These are phyloP conservation scores for Zhengitettix transpicula DNA, from an alignment of 2,888 invertebrate genomes.

Conservation along the genomic window DNA sequence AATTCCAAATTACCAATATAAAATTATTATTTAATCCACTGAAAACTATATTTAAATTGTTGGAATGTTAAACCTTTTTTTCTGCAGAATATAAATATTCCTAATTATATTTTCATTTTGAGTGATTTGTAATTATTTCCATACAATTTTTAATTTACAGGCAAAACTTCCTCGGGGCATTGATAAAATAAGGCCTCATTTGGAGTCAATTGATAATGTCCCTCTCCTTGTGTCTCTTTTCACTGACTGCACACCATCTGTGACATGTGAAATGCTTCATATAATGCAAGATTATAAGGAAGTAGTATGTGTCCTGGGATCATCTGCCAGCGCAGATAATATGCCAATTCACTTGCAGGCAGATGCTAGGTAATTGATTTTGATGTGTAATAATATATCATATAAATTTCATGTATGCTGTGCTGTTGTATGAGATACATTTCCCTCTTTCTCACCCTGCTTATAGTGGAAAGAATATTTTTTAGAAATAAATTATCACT, in stretches of 20 bases:
- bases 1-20: too few species aligned
- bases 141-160: slow-evolving; percentile 26
- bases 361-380: slow-evolving; percentile 51
- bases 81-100: too few species aligned
- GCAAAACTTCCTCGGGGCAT: slow-evolving; percentile 92
- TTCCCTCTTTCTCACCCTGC: background rate
- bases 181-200: slow-evolving; percentile 88
- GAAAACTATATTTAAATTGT: too few species aligned
- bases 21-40: too few species aligned
- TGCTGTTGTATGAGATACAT: slow-evolving; percentile 5
- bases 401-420: slow-evolving; percentile 5
- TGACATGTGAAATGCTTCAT: slow-evolving; percentile 78
- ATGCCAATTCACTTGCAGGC: slow-evolving; percentile 87
- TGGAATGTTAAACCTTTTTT: too few species aligned
- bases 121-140: too few species aligned
- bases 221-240: slow-evolving; percentile 92
- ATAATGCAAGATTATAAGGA: slow-evolving; percentile 66
- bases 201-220: slow-evolving; percentile 92
- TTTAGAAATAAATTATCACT: too few species aligned
- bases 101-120: too few species aligned
- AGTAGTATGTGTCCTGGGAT: slow-evolving; percentile 87
- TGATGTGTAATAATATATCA: slow-evolving; percentile 5
- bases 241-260: slow-evolving; percentile 89
- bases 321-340: slow-evolving; percentile 78
- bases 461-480: too few species aligned